A percentile compares a stretch with the other conserved stretches of the same genome.
phyloP scores from a whole-genome alignment of 1,140 invertebrate genomes.

The Macrosteles quadrilineatus region DNA sequence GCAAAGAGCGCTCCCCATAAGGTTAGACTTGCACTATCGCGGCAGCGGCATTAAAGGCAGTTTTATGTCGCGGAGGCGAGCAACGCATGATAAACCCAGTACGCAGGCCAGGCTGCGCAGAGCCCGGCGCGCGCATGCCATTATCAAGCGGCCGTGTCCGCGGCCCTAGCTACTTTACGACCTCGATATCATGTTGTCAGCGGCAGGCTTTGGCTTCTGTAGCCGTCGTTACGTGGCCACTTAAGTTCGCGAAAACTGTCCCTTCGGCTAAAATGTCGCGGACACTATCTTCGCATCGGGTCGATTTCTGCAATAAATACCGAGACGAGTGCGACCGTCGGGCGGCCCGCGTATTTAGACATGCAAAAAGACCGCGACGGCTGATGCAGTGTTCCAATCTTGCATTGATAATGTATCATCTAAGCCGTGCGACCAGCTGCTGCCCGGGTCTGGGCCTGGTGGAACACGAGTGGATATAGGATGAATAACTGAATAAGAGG shows the following conservation, averaged over 20 bases:
- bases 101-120: neutral
- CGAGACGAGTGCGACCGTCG: neutral
- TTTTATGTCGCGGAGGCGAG: constrained; percentile 3
- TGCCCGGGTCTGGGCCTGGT: too few relatives aligned
- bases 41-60: constrained; percentile 1
- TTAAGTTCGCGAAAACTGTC: constrained; percentile 16
- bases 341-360: constrained; percentile 3
- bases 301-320: constrained; percentile 16
- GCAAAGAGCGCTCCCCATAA: too few relatives aligned
- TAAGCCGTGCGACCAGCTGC: too few relatives aligned
- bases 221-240: constrained; percentile 2
- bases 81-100: constrained; percentile 1
- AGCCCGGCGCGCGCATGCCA: neutral
- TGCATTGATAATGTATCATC: constrained; percentile 17
- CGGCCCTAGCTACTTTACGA: constrained; percentile 1
- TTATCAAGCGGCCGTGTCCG: neutral
- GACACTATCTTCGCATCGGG: constrained; percentile 4
- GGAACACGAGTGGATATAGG: too few relatives aligned
- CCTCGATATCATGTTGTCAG: constrained; percentile 3
- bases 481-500: too few relatives aligned
- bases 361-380: neutral
- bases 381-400: constrained; percentile 4
- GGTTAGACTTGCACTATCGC: neutral
- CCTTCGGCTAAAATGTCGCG: constrained; percentile 7
- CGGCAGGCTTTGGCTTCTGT: constrained; percentile 4